These are phyloP conservation scores for Pycnomerus fuliginosus DNA, from an alignment of 2,888 invertebrate genomes.

Conservation along the genomic window DNA sequence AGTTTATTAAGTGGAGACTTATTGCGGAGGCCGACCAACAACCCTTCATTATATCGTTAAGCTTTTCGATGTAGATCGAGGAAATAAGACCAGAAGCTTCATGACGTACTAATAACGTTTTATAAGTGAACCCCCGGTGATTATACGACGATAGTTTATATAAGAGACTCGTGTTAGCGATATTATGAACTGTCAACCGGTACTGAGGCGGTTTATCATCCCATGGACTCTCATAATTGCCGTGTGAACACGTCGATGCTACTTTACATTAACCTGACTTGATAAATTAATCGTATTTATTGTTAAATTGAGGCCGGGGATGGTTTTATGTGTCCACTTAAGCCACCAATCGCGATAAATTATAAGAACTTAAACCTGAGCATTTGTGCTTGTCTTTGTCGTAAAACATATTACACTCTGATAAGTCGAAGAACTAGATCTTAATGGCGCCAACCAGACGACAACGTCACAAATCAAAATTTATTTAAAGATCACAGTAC, in stretches of 20 bases:
- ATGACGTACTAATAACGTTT: conserved; percentile 20
- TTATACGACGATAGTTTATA: conserved; percentile 27
- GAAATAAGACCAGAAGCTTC: conserved; percentile 25
- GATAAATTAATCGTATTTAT: conserved; percentile 28
- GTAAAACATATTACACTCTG: no score
- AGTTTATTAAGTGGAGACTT: conserved; percentile 11
- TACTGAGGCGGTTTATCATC: conserved; percentile 27
- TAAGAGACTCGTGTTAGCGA: conserved; percentile 28
- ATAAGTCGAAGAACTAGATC: no score
- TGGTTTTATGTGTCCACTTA: no score
- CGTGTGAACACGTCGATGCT: conserved; percentile 30
- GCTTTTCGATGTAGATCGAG: background rate
- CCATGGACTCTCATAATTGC: conserved; percentile 28
- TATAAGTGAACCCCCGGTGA: conserved; percentile 29
- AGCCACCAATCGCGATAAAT: no score
- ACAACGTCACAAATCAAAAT: no score
- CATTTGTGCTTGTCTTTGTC: no score
- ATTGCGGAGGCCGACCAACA: conserved; percentile 11
- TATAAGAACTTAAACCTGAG: no score
- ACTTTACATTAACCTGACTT: conserved; percentile 23
- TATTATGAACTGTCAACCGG: conserved; percentile 30
- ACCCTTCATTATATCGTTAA: conserved; percentile 15
- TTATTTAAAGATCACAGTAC: no score
- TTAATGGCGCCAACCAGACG: no score
- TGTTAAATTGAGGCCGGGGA: no score